phyloP scores from a whole-genome alignment of 2,797 vertebrate genomes.

The Fistularia commersonii region DNA sequence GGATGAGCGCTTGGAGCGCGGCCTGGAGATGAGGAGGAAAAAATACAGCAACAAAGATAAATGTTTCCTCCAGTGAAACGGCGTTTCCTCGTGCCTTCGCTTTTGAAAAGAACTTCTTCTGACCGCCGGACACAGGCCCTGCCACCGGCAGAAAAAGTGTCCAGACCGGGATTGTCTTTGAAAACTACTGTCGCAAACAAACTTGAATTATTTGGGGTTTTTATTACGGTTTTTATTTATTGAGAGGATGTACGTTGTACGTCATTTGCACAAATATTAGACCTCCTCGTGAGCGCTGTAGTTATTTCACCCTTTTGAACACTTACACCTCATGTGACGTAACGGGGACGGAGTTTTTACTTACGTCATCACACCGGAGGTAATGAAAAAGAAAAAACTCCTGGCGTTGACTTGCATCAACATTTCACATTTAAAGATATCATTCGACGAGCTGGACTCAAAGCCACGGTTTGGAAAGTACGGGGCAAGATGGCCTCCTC shows the following conservation, averaged over 20 bases:
- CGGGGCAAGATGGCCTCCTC: neutral
- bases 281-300: constrained; percentile 23
- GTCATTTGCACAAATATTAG: constrained; percentile 35
- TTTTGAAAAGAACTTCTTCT: too few species aligned
- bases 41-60: constrained; percentile 86
- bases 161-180: constrained; percentile 6
- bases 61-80: constrained; percentile 78
- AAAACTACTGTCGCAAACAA: constrained; percentile 8
- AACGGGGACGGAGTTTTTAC: too few species aligned
- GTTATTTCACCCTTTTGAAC: constrained; percentile 32
- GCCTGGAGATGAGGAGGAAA: constrained; percentile 81
- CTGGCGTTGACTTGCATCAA: neutral
- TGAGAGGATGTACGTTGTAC: constrained; percentile 28
- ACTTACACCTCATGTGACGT: neutral
- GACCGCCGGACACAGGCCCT: too few species aligned
- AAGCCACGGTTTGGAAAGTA: constrained; percentile 4
- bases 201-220: constrained; percentile 21
- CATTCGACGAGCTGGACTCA: constrained; percentile 60
- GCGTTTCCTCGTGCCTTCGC: neutral
- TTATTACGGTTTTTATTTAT: constrained; percentile 61
- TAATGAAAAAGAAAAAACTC: too few species aligned
- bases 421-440: constrained; percentile 3
- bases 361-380: too few species aligned
- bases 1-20: constrained; percentile 82
- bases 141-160: too few species aligned